A percentile compares a stretch with the other conserved stretches of the same genome.
Evolutionary conservation across 2,113 vertebrate genomes (phyloP).

Genomic region (Kobus ellipsiprymnus): DNA sequence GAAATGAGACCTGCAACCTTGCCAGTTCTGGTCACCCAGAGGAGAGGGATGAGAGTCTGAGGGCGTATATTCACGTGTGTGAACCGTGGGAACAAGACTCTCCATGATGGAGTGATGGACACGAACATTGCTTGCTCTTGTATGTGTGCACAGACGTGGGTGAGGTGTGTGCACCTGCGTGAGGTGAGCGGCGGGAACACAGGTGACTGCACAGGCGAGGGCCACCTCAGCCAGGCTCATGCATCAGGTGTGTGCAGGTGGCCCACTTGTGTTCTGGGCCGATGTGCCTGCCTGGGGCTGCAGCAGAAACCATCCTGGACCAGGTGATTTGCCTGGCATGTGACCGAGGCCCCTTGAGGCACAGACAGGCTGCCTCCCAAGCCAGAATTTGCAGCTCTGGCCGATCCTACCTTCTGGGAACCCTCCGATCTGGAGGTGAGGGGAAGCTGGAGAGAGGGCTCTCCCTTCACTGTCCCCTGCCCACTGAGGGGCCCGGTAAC

Average conservation of each 20-base stretch:
- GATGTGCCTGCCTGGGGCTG: background rate
- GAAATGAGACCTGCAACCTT: background rate
- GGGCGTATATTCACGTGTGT: background rate
- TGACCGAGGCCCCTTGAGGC: background rate
- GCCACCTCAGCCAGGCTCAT: background rate
- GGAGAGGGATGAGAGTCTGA: background rate
- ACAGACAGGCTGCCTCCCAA: background rate
- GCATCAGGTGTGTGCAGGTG: fast-evolving
- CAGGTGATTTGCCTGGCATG: background rate
- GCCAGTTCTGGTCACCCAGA: background rate
- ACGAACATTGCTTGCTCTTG: fast-evolving
- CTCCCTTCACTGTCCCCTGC: background rate
- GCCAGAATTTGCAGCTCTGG: background rate
- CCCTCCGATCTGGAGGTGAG: background rate
- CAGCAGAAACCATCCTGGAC: background rate
- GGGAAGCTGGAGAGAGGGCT: background rate
- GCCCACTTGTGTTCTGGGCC: fast-evolving
- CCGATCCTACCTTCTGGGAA: background rate
- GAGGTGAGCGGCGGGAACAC: background rate
- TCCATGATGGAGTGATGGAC: fast-evolving
- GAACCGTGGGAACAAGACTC: background rate
- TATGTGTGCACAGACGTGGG: fast-evolving
- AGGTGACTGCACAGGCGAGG: background rate
- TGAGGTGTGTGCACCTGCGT: background rate
- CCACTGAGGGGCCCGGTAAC: background rate